A percentile compares a stretch with the other conserved stretches of the same genome.
These are phyloP conservation scores for Chymomyza amoena DNA, from an alignment of 2,888 invertebrate species.

Conservation along the genomic window DNA sequence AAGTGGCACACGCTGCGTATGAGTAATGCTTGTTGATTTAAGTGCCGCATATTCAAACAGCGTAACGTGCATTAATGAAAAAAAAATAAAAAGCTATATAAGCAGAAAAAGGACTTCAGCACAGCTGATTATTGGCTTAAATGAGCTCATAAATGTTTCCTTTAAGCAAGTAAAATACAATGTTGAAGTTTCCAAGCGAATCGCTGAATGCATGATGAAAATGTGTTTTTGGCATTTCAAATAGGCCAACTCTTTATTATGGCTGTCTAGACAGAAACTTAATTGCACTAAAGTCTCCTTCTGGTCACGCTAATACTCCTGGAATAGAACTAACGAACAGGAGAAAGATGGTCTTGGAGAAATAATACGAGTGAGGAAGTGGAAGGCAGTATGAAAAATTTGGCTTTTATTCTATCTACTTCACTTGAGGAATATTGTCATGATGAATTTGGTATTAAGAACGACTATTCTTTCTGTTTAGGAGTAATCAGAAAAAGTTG, in stretches of 20 bases:
- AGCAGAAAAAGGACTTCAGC: neutral
- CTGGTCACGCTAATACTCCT: neutral
- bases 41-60: constrained; percentile 32
- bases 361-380: too few relatives aligned
- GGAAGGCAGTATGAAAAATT: too few relatives aligned
- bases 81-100: neutral
- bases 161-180: neutral
- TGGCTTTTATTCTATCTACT: too few relatives aligned
- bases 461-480: too few relatives aligned
- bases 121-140: neutral
- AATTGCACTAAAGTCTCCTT: neutral
- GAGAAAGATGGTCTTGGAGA: too few relatives aligned
- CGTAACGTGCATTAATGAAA: neutral
- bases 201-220: too few relatives aligned
- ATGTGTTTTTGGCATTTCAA: constrained; percentile 39
- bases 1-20: constrained; percentile 66
- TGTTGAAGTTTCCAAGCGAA: neutral
- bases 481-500: too few relatives aligned
- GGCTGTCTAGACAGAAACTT: too few relatives aligned
- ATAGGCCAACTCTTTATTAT: too few relatives aligned
- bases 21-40: constrained; percentile 59
- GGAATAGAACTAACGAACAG: too few relatives aligned
- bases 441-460: too few relatives aligned
- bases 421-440: too few relatives aligned
- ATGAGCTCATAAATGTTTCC: neutral